Evolutionary conservation across 1,140 invertebrate species (phyloP), one percentile per base, ranked within the genome.

Genomic region (Lethocerus indicus): DNA sequence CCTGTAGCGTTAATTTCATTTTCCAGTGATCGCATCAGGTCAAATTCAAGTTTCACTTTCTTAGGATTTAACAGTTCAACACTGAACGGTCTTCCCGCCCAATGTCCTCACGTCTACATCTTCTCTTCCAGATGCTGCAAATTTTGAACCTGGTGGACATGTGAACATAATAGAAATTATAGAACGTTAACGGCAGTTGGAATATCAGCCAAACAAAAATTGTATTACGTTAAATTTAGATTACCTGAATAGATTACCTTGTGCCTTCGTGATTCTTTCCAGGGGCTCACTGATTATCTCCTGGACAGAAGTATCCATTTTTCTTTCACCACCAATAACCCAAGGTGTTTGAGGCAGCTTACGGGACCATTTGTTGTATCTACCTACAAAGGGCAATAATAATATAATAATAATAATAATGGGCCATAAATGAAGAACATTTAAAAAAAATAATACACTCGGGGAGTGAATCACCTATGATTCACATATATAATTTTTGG

Each of bases 311-410:
- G 76, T 76, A 54, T 84, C 80, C 65, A 84, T 76, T 55, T 83
- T 79, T 49, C 81, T 73, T 54, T 77, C 73, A 0, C 88, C 89
- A 57, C 87, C 76, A 37, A 95, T 67, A 21, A 94, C 62, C 92
- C 93, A 98, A 0, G 92, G 91, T 0, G 91, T 94, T 69, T 98
- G 94, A 47, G 86, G 83, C 6, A 98, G 63, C 52, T 76, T 71
- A 44, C 93, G 71, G 16, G 83, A 87, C 59, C 81, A 78, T 65
- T 98, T 98, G 51, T 81, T 77, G 63, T 98, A 97, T 25, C 88
- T 67, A 40, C 81, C 82, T 75, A 54, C 62, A 58, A 56, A 29
- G 40, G 47, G 42, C 29, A 37, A 43, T 23, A 72, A 47, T 43
- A 59, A 63, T 49, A 41, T 47, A 54, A 49, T 20, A 44, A 13